Percentiles rank a stretch among this genome's conserved stretches.
These are phyloP conservation scores for Melieria omissa DNA, from an alignment of 2,888 invertebrate species.

Conservation along the genomic window DNA sequence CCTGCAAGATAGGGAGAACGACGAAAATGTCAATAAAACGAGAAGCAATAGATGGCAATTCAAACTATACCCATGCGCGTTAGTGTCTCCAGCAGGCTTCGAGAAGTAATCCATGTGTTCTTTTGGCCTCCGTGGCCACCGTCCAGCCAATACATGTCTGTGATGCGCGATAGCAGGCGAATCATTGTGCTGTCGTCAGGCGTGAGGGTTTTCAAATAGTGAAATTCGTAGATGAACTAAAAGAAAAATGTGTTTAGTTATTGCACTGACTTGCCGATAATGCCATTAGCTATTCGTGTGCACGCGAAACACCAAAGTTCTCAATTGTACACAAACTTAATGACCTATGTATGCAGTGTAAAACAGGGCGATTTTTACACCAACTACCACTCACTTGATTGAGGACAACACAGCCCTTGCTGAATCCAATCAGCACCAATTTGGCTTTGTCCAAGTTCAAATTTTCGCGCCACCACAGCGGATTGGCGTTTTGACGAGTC, in stretches of 20 bases:
- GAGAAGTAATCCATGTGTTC: conserved; percentile 88
- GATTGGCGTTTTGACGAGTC: conserved; percentile 58
- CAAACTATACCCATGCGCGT: conserved; percentile 73
- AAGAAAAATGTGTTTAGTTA: conserved; percentile 4
- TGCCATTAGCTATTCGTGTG: background rate
- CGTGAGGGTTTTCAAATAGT: conserved; percentile 76
- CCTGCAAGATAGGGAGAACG: conserved; percentile 65
- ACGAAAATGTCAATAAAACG: too few species aligned
- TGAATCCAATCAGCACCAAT: conserved; percentile 82
- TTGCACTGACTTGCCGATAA: background rate
- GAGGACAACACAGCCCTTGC: conserved; percentile 92
- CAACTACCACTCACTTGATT: conserved; percentile 73
- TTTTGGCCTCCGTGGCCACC: conserved; percentile 90
- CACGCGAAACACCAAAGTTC: background rate
- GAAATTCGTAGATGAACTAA: conserved; percentile 85
- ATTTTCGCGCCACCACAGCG: conserved; percentile 72
- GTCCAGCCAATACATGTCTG: conserved; percentile 89
- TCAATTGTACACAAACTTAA: background rate
- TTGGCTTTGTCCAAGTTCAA: conserved; percentile 71
- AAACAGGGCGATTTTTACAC: conserved; percentile 62
- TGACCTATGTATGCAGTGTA: background rate
- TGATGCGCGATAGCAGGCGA: conserved; percentile 75
- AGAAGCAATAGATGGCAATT: background rate
- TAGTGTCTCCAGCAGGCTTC: conserved; percentile 78
- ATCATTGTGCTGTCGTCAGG: conserved; percentile 74